phyloP scores from a whole-genome alignment of 2,888 invertebrate genomes.

The Melanotus villosus region DNA sequence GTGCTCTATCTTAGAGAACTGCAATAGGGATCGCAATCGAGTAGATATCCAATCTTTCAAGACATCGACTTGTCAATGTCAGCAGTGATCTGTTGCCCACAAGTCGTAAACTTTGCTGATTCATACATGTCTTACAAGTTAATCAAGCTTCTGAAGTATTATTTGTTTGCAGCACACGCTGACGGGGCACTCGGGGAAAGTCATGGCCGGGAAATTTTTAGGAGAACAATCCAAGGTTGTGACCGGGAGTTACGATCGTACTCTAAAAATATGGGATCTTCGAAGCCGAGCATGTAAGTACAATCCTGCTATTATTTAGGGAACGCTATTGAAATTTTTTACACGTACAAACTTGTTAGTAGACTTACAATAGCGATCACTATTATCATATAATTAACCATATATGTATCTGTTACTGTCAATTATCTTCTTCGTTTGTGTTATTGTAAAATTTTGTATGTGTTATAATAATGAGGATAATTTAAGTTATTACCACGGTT shows the following conservation, averaged over 20 bases:
- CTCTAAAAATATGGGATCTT: constrained; percentile 98
- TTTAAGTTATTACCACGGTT: constrained; percentile 6
- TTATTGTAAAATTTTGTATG: constrained; percentile 17
- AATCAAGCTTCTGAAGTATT: constrained; percentile 41
- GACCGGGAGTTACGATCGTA: constrained; percentile 98
- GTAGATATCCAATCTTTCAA: constrained; percentile 50
- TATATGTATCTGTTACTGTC: constrained; percentile 22
- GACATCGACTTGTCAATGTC: constrained; percentile 54
- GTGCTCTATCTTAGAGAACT: constrained; percentile 53
- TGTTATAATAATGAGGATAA: constrained; percentile 23
- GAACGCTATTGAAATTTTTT: constrained; percentile 6
- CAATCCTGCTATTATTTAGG: no score
- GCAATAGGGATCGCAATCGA: constrained; percentile 53
- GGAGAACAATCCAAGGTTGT: constrained; percentile 94
- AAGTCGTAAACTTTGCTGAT: constrained; percentile 44
- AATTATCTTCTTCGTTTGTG: constrained; percentile 17
- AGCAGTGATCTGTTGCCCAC: constrained; percentile 60
- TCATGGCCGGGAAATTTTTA: constrained; percentile 96
- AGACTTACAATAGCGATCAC: neutral
- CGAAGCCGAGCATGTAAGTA: constrained; percentile 89
- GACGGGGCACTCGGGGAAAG: constrained; percentile 97
- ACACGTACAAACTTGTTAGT: neutral
- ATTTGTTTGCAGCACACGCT: constrained; percentile 84
- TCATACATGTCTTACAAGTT: constrained; percentile 40
- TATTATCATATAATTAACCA: constrained; percentile 21